Percentiles rank a stretch among this genome's conserved stretches.
Conservation (phyloP, 2,888 invertebrate genomes). For the Melipona bicolor region DNA sequence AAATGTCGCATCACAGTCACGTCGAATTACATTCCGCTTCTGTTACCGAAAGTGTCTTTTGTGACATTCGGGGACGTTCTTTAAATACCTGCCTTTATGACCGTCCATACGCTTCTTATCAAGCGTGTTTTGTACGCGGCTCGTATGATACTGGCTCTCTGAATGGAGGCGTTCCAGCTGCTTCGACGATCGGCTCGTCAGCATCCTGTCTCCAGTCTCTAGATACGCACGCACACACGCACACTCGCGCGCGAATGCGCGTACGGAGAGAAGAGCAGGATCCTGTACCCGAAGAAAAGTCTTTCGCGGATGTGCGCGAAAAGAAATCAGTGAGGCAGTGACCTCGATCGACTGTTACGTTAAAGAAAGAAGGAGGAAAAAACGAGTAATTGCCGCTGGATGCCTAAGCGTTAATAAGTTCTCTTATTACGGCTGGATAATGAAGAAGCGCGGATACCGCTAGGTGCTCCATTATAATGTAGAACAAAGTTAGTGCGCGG, state of each 20-base stretch:
- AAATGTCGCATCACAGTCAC: not conserved
- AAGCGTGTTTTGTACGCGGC: conserved; percentile 76
- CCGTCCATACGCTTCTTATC: conserved; percentile 71
- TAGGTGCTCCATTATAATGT: conserved; percentile 26
- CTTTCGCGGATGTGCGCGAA: conserved; percentile 25
- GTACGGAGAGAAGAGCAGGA: conserved; percentile 21
- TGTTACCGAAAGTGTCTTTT: conserved; percentile 32
- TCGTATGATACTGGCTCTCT: conserved; percentile 70
- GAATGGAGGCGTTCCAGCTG: conserved; percentile 73
- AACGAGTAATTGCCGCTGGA: conserved; percentile 5
- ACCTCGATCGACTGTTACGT: conserved; percentile 14
- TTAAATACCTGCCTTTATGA: conserved; percentile 60
- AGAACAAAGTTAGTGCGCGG: conserved; percentile 8
- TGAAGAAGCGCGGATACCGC: conserved; percentile 15
- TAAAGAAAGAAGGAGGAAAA: not conserved
- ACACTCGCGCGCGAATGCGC: not conserved
- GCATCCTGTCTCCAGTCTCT: conserved; percentile 68
- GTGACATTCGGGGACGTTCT: conserved; percentile 68
- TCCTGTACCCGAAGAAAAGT: conserved; percentile 32
- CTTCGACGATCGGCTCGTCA: conserved; percentile 77
- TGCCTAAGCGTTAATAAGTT: conserved; percentile 13
- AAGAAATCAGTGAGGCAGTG: conserved; percentile 15
- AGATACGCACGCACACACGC: conserved; percentile 49
- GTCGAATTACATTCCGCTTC: conserved; percentile 22
- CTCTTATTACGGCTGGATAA: conserved; percentile 23